These are phyloP conservation scores for Tamias sibiricus DNA, from an alignment of 2,113 vertebrate species.

Conservation along the genomic window DNA sequence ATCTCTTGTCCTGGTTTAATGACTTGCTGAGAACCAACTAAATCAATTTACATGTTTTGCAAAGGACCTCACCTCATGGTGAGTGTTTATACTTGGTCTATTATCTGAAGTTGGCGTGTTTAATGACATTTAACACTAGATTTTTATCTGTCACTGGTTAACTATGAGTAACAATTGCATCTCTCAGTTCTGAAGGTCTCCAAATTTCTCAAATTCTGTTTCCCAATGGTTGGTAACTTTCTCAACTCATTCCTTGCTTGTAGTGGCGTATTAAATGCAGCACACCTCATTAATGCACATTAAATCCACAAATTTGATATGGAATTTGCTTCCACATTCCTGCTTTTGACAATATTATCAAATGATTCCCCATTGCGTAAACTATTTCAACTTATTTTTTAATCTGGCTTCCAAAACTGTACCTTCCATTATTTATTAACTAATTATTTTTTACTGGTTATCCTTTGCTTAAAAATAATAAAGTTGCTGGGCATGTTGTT, in stretches of 20 bases:
- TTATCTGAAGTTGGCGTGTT: neutral
- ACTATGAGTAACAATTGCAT: neutral
- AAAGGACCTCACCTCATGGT: neutral
- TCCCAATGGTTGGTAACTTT: neutral
- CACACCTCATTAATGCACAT: neutral
- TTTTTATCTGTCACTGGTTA: neutral
- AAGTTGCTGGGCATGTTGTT: neutral
- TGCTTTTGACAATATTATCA: neutral
- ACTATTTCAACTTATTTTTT: neutral
- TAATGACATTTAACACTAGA: neutral
- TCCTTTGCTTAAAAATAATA: neutral
- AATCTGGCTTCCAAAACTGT: neutral
- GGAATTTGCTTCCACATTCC: neutral
- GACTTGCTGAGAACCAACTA: neutral
- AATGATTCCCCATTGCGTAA: neutral
- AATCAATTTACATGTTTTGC: slow-evolving; percentile 14
- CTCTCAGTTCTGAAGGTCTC: neutral
- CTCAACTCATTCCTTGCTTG: neutral
- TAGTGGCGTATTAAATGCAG: neutral
- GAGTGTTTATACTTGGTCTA: neutral
- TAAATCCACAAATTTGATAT: neutral
- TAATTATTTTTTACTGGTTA: neutral
- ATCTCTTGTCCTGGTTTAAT: neutral
- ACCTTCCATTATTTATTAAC: neutral
- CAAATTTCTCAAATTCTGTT: neutral